Conservation (phyloP, 2,797 vertebrate genomes). For the Neopelma chrysocephalum region DNA sequence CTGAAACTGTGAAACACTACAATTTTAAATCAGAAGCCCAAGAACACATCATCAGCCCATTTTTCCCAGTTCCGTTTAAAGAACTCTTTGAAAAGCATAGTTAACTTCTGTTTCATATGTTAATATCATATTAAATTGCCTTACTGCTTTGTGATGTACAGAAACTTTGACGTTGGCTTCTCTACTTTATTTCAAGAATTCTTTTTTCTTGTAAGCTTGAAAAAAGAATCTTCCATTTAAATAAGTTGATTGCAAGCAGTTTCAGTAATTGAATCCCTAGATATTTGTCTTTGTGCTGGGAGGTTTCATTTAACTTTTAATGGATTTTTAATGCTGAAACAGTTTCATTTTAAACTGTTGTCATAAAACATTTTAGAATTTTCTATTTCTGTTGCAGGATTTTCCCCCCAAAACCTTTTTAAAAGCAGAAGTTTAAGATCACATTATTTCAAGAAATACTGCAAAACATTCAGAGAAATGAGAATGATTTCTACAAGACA, state of each 20-base stretch:
- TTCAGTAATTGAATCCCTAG: slow-evolving; percentile 64
- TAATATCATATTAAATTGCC: slow-evolving; percentile 29
- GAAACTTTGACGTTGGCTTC: neutral
- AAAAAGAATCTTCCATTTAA: slow-evolving; percentile 25
- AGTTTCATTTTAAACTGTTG: slow-evolving; percentile 51
- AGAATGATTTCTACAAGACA: neutral
- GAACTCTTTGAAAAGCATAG: slow-evolving; percentile 2
- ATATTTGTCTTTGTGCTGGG: slow-evolving; percentile 48
- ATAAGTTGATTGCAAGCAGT: slow-evolving; percentile 40
- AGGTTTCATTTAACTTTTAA: slow-evolving; percentile 55
- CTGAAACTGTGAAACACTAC: neutral
- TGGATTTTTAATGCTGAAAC: slow-evolving; percentile 56
- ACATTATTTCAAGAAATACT: neutral
- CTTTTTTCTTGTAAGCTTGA: slow-evolving; percentile 11
- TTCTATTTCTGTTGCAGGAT: neutral
- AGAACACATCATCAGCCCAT: neutral
- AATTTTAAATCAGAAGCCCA: neutral
- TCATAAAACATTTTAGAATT: slow-evolving; percentile 45
- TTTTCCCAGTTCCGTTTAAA: slow-evolving; percentile 8
- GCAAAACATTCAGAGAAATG: neutral
- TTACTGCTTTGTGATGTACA: slow-evolving; percentile 36
- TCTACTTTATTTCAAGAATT: slow-evolving; percentile 24
- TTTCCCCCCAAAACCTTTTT: neutral
- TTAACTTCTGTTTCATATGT: slow-evolving; percentile 50
- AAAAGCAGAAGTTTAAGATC: neutral